These are phyloP conservation scores for Mactromeris polynyma DNA, from an alignment of 2,888 invertebrate genomes.

Conservation along the genomic window DNA sequence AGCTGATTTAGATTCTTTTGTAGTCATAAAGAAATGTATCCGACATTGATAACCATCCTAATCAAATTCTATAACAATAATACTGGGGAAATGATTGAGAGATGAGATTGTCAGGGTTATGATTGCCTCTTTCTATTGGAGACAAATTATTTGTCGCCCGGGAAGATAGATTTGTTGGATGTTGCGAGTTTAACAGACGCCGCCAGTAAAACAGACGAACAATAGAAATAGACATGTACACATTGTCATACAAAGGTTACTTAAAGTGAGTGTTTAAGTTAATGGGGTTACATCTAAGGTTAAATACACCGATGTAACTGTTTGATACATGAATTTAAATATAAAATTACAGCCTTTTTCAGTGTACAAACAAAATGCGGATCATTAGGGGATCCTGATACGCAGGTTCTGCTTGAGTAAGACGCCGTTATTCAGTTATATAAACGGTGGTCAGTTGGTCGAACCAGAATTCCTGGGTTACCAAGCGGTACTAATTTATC, in stretches of 20 bases:
- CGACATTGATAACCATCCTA: constrained; percentile 68
- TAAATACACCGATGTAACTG: not conserved
- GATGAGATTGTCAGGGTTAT: constrained; percentile 49
- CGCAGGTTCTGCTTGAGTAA: no score
- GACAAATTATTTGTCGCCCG: constrained; percentile 66
- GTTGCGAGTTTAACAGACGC: constrained; percentile 3
- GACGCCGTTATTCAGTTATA: no score
- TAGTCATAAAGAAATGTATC: constrained; percentile 70
- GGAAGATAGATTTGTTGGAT: constrained; percentile 55
- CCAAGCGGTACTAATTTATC: no score
- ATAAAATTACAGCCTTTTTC: no score
- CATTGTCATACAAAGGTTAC: not conserved
- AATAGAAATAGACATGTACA: constrained; percentile 12
- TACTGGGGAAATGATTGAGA: constrained; percentile 55
- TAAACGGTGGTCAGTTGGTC: no score
- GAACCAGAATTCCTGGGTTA: no score
- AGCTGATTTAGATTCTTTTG: constrained; percentile 68
- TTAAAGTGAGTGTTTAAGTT: constrained; percentile 17
- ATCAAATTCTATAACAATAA: constrained; percentile 75
- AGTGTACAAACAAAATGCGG: no score
- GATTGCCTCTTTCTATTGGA: constrained; percentile 58
- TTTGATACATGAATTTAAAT: not conserved
- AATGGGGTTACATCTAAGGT: not conserved
- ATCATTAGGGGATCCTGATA: no score
- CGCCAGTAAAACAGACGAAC: not conserved